These are phyloP conservation scores for Festucalex cinctus DNA, from an alignment of 2,113 vertebrate genomes.

Conservation along the genomic window DNA sequence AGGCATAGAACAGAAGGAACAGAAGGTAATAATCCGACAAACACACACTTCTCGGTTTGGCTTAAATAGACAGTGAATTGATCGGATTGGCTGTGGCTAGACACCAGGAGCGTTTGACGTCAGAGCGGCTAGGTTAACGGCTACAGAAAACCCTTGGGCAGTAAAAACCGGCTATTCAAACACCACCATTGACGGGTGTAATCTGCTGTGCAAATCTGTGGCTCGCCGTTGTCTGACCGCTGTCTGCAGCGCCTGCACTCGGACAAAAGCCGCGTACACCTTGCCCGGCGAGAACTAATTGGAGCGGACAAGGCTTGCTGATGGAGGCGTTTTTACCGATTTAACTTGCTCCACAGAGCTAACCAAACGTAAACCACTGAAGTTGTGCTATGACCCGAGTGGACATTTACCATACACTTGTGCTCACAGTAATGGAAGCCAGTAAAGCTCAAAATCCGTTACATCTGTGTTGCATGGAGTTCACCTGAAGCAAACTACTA, in stretches of 20 bases:
- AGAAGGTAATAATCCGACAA: too few species aligned
- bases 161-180: conserved; percentile 69
- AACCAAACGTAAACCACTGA: conserved; percentile 55
- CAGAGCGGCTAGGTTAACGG: conserved; percentile 48
- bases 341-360: conserved; percentile 66
- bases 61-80: too few species aligned
- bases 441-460: background rate
- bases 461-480: background rate
- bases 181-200: conserved; percentile 66
- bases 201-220: conserved; percentile 75
- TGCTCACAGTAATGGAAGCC: background rate
- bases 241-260: conserved; percentile 70
- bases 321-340: conserved; percentile 75
- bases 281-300: conserved; percentile 68
- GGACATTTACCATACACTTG: conserved; percentile 21
- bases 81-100: too few species aligned
- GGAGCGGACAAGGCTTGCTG: conserved; percentile 73
- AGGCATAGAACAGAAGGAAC: too few species aligned
- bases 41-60: too few species aligned
- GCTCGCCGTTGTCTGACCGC: conserved; percentile 73
- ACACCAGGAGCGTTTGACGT: background rate
- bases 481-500: background rate
- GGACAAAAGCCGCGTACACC: conserved; percentile 76
- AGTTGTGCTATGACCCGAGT: conserved; percentile 48
- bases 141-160: conserved; percentile 67